Conservation (phyloP, 2,797 vertebrate genomes). For the Sebastolobus altivelis region DNA sequence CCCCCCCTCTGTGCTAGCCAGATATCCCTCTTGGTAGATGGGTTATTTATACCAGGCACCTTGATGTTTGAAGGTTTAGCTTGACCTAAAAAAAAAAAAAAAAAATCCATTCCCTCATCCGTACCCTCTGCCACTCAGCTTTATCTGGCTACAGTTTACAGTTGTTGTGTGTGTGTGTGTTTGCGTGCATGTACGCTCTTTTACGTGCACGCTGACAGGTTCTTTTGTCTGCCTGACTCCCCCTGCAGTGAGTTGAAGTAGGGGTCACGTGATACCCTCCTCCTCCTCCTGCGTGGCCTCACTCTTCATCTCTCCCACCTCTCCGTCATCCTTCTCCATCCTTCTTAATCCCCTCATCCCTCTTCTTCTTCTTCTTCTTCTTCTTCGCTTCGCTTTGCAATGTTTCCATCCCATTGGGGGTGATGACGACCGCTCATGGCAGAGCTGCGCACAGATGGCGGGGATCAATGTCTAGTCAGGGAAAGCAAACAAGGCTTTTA, state of each 20-base stretch:
- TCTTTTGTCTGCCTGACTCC: slow-evolving; percentile 64
- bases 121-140: slow-evolving; percentile 59
- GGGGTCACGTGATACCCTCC: slow-evolving; percentile 48
- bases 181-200: neutral
- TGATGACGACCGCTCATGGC: neutral
- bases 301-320: slow-evolving; percentile 53
- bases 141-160: slow-evolving; percentile 51
- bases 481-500: slow-evolving; percentile 49
- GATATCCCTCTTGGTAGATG: slow-evolving; percentile 55
- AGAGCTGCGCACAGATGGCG: slow-evolving; percentile 28
- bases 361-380: slow-evolving; percentile 25
- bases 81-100: slow-evolving; percentile 56
- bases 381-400: slow-evolving; percentile 8
- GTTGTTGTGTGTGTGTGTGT: slow-evolving; percentile 35
- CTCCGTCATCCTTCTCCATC: slow-evolving; percentile 51
- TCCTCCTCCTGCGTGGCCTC: slow-evolving; percentile 24
- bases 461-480: slow-evolving; percentile 12
- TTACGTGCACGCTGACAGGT: slow-evolving; percentile 36
- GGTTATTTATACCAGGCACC: slow-evolving; percentile 62
- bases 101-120: slow-evolving; percentile 58
- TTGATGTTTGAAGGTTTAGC: slow-evolving; percentile 68
- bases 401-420: slow-evolving; percentile 20
- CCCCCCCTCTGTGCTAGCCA: slow-evolving; percentile 44
- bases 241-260: slow-evolving; percentile 51
- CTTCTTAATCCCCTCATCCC: slow-evolving; percentile 48